phyloP scores from a whole-genome alignment of 2,113 vertebrate species.

The Phocoena sinus region DNA sequence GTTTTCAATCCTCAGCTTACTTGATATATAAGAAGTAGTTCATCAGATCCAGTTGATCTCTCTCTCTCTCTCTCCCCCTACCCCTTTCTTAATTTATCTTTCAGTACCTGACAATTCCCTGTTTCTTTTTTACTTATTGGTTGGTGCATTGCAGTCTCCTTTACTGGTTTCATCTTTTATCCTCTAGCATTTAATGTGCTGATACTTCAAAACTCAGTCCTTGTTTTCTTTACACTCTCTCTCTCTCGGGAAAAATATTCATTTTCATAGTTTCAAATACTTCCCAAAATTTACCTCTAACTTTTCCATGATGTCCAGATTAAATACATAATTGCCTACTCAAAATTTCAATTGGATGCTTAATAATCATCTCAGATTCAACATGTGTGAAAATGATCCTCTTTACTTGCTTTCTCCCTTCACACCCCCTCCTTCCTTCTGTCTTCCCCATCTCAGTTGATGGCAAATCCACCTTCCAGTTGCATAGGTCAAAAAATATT shows the following conservation, averaged over 20 bases:
- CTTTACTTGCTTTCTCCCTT: neutral
- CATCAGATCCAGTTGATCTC: neutral
- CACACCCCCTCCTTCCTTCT: accelerated
- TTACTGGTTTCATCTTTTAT: neutral
- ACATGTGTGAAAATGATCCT: neutral
- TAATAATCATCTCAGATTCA: neutral
- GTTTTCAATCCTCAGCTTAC: neutral
- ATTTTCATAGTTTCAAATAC: neutral
- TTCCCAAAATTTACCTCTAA: neutral
- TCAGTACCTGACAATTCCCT: neutral
- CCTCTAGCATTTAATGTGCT: neutral
- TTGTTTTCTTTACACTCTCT: neutral
- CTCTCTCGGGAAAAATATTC: neutral
- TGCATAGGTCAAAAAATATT: neutral
- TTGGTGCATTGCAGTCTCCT: neutral
- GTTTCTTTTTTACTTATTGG: neutral
- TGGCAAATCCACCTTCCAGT: neutral
- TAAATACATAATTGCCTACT: neutral
- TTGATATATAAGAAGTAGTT: neutral
- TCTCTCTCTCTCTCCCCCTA: accelerated
- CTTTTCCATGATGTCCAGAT: neutral
- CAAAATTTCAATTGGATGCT: neutral
- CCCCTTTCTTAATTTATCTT: neutral
- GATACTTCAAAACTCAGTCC: neutral
- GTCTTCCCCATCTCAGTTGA: neutral